phyloP scores from a whole-genome alignment of 2,888 invertebrate species.

The Agrochola litura region DNA sequence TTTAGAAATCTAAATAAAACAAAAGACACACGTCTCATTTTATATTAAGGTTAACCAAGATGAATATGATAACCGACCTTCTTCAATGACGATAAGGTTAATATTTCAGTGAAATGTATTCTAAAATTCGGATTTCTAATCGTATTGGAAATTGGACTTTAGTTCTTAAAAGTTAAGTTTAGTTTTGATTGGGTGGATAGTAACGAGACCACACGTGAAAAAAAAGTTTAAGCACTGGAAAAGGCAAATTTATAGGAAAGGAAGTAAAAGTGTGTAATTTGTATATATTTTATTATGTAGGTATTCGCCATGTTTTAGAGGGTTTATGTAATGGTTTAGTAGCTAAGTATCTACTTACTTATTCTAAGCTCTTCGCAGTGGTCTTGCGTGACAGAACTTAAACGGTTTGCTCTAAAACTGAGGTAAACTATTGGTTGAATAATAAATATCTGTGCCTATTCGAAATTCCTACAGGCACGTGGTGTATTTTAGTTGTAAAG shows the following conservation, averaged over 20 bases:
- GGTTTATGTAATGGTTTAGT: slow-evolving; percentile 43
- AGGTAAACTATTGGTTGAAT: neutral
- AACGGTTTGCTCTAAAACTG: slow-evolving; percentile 21
- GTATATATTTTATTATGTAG: slow-evolving; percentile 28
- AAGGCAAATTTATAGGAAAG: slow-evolving; percentile 55
- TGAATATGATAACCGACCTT: slow-evolving; percentile 35
- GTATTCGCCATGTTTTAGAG: slow-evolving; percentile 30
- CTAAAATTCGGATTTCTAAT: neutral
- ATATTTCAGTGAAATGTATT: slow-evolving; percentile 5
- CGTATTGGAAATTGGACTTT: slow-evolving; percentile 17
- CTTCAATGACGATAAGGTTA: neutral
- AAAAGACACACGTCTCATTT: slow-evolving; percentile 64
- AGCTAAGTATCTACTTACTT: neutral
- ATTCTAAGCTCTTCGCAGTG: slow-evolving; percentile 30
- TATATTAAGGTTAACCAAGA: slow-evolving; percentile 60
- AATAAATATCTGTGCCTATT: neutral
- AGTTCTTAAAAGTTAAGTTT: accelerated
- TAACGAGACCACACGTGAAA: slow-evolving; percentile 63
- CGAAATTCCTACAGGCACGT: neutral
- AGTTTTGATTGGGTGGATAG: slow-evolving; percentile 25
- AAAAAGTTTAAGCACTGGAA: slow-evolving; percentile 65
- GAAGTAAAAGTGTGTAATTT: slow-evolving; percentile 61
- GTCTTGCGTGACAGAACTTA: slow-evolving; percentile 32
- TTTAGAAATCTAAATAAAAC: slow-evolving; percentile 74
- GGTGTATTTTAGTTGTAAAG: neutral